Evolutionary conservation across 2,888 invertebrate species (phyloP), one percentile per base, ranked within the genome.

Genomic region (Allolobophora icterica): DNA sequence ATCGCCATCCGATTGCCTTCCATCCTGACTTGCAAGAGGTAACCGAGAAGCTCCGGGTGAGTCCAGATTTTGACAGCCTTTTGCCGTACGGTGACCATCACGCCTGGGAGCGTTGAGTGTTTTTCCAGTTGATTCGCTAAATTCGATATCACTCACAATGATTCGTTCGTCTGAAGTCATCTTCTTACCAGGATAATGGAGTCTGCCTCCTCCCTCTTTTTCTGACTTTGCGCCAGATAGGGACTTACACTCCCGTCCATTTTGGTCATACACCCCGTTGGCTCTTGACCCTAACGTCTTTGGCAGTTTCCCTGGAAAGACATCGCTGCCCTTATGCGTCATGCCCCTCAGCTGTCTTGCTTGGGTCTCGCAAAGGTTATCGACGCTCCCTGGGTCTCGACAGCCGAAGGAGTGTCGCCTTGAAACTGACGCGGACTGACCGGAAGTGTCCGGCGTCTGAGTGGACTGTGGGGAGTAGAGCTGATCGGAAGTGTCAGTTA

Each of bases 111-210:
- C 0, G 71, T 11, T 8, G 71, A n/a, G 8, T 71, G 71, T 71
- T n/a, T 8, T 71, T 71, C 71, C 30, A 71, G 8, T 8, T 35
- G 87, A 87, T 34, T 34, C 87, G 87, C 35, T 87, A 13, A 35
- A 35, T 38, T 87, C 87, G 87, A 87, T 35, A 17, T 87, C 87
- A 24, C 87, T 87, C 87, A 35, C 87, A 87, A 87, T 38, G 35
- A 38, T 87, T 24, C 87, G 34, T 87, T 87, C 87, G 35, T 87
- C 87, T 24, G 38, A 38, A 34, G 34, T 34, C 35, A 35, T 21
- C 35, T 3, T 38, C 13, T 34, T 24, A 71, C 71, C 13, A 71
- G 71, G 71, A 17, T 71, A 5, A 17, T 71, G 8, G 30, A 30
- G 4, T 71, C 13, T 71, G n/a, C 35, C 19, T 6, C 87, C 19